These are phyloP conservation scores for Chrosomus eos DNA, from an alignment of 2,797 vertebrate genomes.

Conservation along the genomic window DNA sequence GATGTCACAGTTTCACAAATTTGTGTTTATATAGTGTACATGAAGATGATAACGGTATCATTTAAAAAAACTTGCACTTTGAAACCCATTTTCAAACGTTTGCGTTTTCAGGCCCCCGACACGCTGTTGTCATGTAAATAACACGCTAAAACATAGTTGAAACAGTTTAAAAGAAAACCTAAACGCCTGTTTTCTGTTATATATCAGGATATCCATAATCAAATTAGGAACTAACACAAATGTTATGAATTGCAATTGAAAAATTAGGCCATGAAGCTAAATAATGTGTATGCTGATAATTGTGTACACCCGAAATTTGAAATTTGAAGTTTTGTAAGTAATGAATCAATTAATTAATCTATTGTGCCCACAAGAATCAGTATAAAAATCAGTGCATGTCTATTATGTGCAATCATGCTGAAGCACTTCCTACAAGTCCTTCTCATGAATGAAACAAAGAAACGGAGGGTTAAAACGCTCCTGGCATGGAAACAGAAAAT, in stretches of 20 bases:
- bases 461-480: neutral
- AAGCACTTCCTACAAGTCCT: neutral
- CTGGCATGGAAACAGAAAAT: neutral
- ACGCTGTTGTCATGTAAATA: neutral
- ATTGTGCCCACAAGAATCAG: neutral
- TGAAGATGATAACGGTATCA: rapidly evolving
- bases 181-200: neutral
- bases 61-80: neutral
- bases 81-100: neutral
- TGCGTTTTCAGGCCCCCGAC: neutral
- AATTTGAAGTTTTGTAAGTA: neutral
- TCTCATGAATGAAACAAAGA: constrained; percentile 49
- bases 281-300: neutral
- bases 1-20: neutral
- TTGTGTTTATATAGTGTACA: neutral
- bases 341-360: neutral
- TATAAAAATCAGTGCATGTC: neutral
- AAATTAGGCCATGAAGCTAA: constrained; percentile 1
- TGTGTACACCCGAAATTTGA: neutral
- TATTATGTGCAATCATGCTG: neutral
- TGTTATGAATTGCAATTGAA: neutral
- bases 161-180: neutral
- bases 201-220: neutral
- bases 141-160: neutral
- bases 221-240: neutral